Conservation (phyloP, 2,113 vertebrate species). For the Chloropsis hardwickii region DNA sequence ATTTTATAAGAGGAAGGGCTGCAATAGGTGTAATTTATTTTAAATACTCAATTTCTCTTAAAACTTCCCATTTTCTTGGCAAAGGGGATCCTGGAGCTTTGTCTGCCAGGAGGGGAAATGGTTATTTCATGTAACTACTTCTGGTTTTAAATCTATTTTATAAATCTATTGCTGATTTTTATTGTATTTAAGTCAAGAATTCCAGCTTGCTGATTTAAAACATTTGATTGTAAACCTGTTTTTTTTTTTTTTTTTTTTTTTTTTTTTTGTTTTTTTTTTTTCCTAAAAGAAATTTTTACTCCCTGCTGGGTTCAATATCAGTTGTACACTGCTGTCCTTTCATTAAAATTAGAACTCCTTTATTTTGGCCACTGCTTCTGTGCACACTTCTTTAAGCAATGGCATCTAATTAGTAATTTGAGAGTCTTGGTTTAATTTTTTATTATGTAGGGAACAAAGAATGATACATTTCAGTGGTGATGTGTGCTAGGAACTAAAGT, state of each 20-base stretch:
- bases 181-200: not conserved
- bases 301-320: not conserved
- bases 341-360: not conserved
- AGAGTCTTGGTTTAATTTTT: not conserved
- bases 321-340: not conserved
- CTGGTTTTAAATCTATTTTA: not conserved
- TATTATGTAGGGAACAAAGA: not conserved
- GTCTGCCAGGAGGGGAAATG: not conserved
- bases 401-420: not conserved
- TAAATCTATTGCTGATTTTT: not conserved
- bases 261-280: not conserved
- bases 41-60: not conserved
- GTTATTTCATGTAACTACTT: not conserved
- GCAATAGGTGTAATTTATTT: not conserved
- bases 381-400: not conserved
- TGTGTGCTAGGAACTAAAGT: not conserved
- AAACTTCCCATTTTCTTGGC: not conserved
- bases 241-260: not conserved
- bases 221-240: not conserved
- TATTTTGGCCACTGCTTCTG: not conserved
- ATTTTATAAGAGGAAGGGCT: not conserved
- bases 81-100: not conserved
- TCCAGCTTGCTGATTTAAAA: not conserved
- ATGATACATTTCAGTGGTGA: not conserved
- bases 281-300: not conserved